These are phyloP conservation scores for Nebria brevicollis DNA, from an alignment of 2,888 invertebrate species.

Conservation along the genomic window DNA sequence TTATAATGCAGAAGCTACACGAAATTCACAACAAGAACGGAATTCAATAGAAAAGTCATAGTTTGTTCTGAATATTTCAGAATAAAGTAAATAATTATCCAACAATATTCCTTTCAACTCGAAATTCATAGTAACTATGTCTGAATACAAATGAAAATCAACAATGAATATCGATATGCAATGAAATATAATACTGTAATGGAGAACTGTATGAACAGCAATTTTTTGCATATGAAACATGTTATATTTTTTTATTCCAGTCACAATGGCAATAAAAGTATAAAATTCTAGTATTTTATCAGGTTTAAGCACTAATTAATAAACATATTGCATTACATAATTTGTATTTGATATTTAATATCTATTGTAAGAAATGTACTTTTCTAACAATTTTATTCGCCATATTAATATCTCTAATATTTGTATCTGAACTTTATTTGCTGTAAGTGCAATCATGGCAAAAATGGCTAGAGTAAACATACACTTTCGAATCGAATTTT, in stretches of 20 bases:
- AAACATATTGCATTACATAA: too few relatives aligned
- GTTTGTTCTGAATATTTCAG: neutral
- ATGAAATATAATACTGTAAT: neutral
- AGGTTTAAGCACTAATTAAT: neutral
- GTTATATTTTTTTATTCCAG: neutral
- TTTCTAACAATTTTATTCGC: too few relatives aligned
- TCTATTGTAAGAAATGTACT: too few relatives aligned
- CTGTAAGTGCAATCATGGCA: too few relatives aligned
- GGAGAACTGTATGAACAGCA: neutral
- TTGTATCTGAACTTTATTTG: too few relatives aligned
- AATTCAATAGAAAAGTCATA: neutral
- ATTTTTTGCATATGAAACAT: neutral
- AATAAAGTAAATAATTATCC: too few relatives aligned
- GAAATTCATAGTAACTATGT: neutral
- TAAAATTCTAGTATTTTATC: neutral
- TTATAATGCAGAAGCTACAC: neutral
- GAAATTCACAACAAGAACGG: neutral
- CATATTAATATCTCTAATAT: too few relatives aligned
- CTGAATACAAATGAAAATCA: neutral
- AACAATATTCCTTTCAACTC: too few relatives aligned
- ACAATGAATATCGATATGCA: neutral
- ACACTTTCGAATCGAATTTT: too few relatives aligned
- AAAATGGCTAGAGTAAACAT: too few relatives aligned
- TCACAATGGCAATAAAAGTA: neutral
- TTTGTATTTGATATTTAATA: too few relatives aligned